A percentile compares a stretch with the other conserved stretches of the same genome.
Evolutionary conservation across 2,797 vertebrate species (phyloP).

Genomic region (Champsocephalus gunnari): DNA sequence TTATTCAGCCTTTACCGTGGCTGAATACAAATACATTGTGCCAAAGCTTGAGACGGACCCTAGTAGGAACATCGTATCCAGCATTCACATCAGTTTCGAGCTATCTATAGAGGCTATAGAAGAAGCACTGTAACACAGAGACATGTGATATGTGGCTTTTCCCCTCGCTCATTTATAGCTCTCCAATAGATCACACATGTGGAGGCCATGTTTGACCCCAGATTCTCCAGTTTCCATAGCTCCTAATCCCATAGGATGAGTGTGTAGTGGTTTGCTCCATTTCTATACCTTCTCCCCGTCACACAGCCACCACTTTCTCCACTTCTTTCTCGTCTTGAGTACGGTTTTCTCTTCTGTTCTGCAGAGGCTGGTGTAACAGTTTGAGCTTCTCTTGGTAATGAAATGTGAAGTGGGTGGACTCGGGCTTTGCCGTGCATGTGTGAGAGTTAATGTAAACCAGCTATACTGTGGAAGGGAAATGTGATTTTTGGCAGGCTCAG

Average conservation of each 20-base stretch:
- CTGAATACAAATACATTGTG: no score
- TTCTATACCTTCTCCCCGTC: constrained; percentile 25
- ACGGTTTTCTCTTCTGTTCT: neutral
- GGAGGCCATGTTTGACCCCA: constrained; percentile 62
- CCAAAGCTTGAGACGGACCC: no score
- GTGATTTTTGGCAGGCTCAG: constrained; percentile 80
- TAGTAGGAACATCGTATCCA: no score
- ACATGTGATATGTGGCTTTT: constrained; percentile 43
- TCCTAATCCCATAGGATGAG: constrained; percentile 50
- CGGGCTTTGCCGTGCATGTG: constrained; percentile 64
- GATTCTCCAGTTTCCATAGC: constrained; percentile 63
- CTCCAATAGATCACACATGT: constrained; percentile 64
- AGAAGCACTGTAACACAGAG: constrained; percentile 27
- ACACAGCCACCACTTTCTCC: constrained; percentile 49
- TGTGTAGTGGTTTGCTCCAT: constrained; percentile 35
- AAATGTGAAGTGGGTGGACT: constrained; percentile 79
- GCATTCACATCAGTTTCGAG: neutral
- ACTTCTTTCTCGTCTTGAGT: constrained; percentile 57
- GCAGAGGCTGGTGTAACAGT: constrained; percentile 61
- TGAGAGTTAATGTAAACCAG: constrained; percentile 81
- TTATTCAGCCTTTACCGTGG: no score
- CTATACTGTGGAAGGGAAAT: constrained; percentile 75
- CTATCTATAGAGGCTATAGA: neutral
- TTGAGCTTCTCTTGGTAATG: constrained; percentile 74
- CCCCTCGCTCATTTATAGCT: constrained; percentile 30